Evolutionary conservation across 2,797 vertebrate genomes (phyloP).

Genomic region (Cacajao melanocephalus): DNA sequence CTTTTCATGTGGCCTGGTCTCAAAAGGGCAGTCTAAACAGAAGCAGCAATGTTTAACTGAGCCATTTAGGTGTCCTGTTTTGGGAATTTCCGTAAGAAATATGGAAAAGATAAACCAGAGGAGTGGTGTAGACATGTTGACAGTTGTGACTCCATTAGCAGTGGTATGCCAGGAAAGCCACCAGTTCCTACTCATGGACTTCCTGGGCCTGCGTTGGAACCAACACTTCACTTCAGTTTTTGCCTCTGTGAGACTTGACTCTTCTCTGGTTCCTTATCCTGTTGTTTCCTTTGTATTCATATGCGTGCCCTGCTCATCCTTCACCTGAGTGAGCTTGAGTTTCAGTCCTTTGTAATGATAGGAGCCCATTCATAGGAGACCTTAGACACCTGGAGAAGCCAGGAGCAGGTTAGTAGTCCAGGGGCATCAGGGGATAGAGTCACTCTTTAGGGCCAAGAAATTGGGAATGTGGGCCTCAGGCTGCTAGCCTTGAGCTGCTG

Average conservation of each 20-base stretch:
- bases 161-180: neutral
- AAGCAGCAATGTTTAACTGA: conserved; percentile 2
- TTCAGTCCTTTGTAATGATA: neutral
- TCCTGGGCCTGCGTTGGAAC: neutral
- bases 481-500: neutral
- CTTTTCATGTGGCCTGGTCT: neutral
- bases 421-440: neutral
- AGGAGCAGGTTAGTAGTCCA: neutral
- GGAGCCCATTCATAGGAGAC: neutral
- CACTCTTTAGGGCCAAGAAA: neutral
- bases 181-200: neutral
- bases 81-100: neutral
- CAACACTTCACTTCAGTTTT: neutral
- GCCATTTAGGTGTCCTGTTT: neutral
- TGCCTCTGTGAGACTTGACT: neutral
- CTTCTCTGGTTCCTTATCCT: neutral
- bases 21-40: conserved; percentile 6
- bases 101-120: conserved; percentile 13
- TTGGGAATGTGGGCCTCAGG: neutral
- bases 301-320: neutral
- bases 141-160: neutral
- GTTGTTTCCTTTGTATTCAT: neutral
- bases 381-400: neutral
- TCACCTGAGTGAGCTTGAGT: neutral
- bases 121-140: neutral